Evolutionary conservation across 2,888 invertebrate species (phyloP), one percentile per base, ranked within the genome.

Genomic region (Mimumesa dahlbomi): DNA sequence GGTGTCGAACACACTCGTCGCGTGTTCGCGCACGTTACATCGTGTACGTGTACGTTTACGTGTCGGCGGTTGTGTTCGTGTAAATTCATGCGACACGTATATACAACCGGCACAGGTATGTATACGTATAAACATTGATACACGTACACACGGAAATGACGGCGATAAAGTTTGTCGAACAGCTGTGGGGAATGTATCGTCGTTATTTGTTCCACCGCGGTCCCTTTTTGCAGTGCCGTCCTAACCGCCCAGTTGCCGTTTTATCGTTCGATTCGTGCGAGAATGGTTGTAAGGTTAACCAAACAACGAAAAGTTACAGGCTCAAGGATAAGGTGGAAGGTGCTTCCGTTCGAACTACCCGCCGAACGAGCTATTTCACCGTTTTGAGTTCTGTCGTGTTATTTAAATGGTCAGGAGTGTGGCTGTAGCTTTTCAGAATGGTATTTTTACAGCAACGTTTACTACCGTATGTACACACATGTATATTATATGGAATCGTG

Each of bases 171-270:
- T 85, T 85, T 68, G 75, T 69, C 40, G 75, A 85, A 80, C 84
- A 84, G 82, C 84, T 87, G 86, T 69, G 73, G 77, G 66, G 70
- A 85, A 86, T 85, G 82, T 85, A 86, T 86, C 79, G 84, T 77
- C 75, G 81, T 85, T 85, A 82, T 83, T 85, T 84, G 86, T 83
- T 82, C 61, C 66, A 42, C 56, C 59, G 68, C 57, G 69, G 73
- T 68, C 53, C 70, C 67, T 74, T 69, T 61, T 67, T 56, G 52
- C 54, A 31, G 25, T 29, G 45, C 16, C 34, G 52, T 46, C 42
- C 46, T 29, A 29, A 43, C 69, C 66, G 49, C 46, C 52, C 45
- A 52, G 31, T 50, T n/a, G 43, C 31, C 53, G 54, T 56, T 45
- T 68, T 58, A 62, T 58, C 70, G 66, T 59, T 72, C 59, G 58